Conservation (phyloP, 2,113 vertebrate species). For the Thalassoma bifasciatum region DNA sequence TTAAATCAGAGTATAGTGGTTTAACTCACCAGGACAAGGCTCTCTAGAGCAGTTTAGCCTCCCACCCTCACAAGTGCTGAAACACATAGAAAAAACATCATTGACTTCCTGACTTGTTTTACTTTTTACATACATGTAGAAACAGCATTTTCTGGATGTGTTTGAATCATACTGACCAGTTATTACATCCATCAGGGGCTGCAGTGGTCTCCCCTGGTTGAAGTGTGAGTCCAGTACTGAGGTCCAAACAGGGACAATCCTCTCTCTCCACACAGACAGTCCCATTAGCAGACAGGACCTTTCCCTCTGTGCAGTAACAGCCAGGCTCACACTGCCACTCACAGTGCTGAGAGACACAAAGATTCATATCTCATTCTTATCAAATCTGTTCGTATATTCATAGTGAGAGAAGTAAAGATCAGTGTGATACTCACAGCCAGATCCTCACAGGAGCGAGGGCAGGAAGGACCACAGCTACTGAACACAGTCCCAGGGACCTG, state of each 20-base stretch:
- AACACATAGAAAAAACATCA: constrained; percentile 26
- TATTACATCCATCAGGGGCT: constrained; percentile 86
- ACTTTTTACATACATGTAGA: neutral
- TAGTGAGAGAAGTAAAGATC: neutral
- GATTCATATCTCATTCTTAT: neutral
- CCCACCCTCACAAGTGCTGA: constrained; percentile 87
- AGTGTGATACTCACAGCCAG: constrained; percentile 80
- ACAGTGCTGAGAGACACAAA: constrained; percentile 81
- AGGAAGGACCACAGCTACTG: constrained; percentile 88
- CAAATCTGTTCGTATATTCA: neutral
- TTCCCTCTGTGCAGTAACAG: constrained; percentile 88
- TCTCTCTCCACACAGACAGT: constrained; percentile 78
- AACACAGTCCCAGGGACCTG: constrained; percentile 82
- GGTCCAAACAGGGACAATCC: constrained; percentile 86
- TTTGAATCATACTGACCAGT: constrained; percentile 84
- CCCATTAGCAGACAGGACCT: constrained; percentile 82
- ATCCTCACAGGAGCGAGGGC: constrained; percentile 90
- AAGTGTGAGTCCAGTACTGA: constrained; percentile 75
- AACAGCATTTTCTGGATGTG: neutral
- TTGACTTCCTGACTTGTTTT: neutral
- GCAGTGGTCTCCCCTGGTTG: constrained; percentile 66
- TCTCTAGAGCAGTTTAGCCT: constrained; percentile 81
- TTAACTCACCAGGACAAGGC: constrained; percentile 84
- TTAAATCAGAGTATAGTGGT: neutral
- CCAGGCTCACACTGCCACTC: constrained; percentile 88